Base-by-base conservation (phyloP, 92 coral and sea anemone genomes). In the Epizoanthus ramosus region DNA sequence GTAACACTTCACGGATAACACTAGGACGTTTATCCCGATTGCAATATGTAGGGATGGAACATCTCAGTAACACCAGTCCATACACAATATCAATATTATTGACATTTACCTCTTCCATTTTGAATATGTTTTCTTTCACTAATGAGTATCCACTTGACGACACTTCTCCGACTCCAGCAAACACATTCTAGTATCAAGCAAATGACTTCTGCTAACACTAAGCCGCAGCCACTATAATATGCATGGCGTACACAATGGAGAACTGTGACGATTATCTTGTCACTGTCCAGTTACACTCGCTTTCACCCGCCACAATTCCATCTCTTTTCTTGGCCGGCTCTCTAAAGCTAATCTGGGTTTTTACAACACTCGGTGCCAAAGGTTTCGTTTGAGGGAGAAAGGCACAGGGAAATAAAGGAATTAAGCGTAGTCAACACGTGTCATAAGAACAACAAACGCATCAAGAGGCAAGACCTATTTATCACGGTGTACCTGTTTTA, bases 251-350 rank as follows among this genome's bases (percentile, higher is more conserved):
- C 39, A 39, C 23, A 65, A 77, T 17, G 37, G 28, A 61, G 21
- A 61, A 65, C 28, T 18, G 41, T 10, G 35, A 58, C 53, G 64
- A 19, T 77, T 18, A 21, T 35, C 15, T 76, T 50, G 61, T 59
- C 69, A 13, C 2, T 23, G 58, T 77, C 25, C 24, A 39, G 39
- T 61, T 21, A 9, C 54, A 50, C 54, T 13, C 13, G 54, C 14
- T 50, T 50, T 9, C 50, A 50, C 54, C 16, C 2, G 54, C 54
- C 54, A 50, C 14, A 25, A 8, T n/a, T 61, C 59, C 57, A 85
- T 6, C 88, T 83, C 75, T 83, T n/a, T 85, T 76, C 69, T 57
- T 85, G 52, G 75, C 84, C 24, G 88, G 88, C 66, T 85, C 79
- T 39, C 88, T 83, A 50, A 50, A 50, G 54, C 54, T 50, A 10